Base-by-base conservation (phyloP, 2,113 vertebrate species). In the Myotis davidii region DNA sequence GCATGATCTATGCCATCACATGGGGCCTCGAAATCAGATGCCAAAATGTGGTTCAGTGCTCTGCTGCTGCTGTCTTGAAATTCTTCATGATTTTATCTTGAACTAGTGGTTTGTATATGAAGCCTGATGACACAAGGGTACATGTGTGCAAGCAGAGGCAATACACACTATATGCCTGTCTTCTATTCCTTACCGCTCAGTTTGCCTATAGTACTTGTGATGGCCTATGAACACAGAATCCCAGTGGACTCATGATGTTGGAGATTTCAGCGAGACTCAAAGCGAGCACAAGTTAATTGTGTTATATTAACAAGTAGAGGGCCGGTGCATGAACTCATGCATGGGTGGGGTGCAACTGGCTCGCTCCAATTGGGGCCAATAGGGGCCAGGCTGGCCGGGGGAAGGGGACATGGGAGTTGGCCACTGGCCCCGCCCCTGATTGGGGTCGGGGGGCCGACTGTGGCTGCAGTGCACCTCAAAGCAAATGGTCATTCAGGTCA, bases 121-220 rank as follows among this genome's bases (percentile, higher is more conserved):
- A n/a, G 16, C 69, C 45, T 29, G 9, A 56, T 64, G 21, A 34
- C 39, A 34, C 6, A 16, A n/a, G 2, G 13, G 64, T 45, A 17
- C 42, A 32, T 2, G 2, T 5, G 23, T 20, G 14, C n/a, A 27
- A 65, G 34, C 39, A 74, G 32, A 50, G 50, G 17, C 27, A 10
- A 3, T 3, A 13, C 0, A 1, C 23, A 39, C 16, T 59, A 21
- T 9, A 12, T 1, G 0, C 21, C 83, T 72, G 45, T 18, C 56
- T 52, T 27, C 2, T 48, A 11, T 45, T 67, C 17, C 59, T 87
- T 13, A 16, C 0, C 3, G 39, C 6, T 3, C 8, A 3, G 18
- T 45, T 37, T 79, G 42, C 20, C 21, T 8, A 0, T 0, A 23
- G 37, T 0, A 0, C 54, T 90, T 27, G 2, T n/a, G 34, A 27